phyloP scores from a whole-genome alignment of 2,113 vertebrate genomes.

The Cervus canadensis region DNA sequence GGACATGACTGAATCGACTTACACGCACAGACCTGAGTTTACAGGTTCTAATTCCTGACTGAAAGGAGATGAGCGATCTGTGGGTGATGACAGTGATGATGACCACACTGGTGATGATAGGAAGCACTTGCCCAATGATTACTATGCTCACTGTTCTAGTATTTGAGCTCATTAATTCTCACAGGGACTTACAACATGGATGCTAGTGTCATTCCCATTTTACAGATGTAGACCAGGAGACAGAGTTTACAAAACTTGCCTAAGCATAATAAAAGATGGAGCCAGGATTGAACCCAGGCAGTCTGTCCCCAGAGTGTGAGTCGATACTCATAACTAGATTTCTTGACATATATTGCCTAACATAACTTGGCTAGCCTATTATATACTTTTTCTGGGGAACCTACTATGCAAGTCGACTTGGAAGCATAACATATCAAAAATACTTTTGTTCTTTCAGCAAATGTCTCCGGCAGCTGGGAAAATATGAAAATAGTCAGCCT shows the following conservation, averaged over 20 bases:
- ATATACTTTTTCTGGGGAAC: constrained; percentile 38
- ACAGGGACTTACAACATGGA: background rate
- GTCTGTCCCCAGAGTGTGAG: background rate
- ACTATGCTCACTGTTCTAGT: background rate
- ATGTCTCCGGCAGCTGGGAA: constrained; percentile 47
- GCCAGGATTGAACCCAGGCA: background rate
- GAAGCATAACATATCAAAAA: constrained; percentile 27
- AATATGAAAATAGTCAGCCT: constrained; percentile 25
- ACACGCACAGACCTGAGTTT: background rate
- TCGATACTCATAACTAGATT: background rate
- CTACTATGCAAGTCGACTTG: background rate
- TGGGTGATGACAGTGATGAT: background rate
- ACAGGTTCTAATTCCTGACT: background rate
- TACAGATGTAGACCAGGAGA: background rate
- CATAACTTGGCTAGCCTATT: background rate
- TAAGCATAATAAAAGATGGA: background rate
- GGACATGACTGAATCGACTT: background rate
- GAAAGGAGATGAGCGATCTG: background rate
- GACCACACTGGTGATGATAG: background rate
- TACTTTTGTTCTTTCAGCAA: constrained; percentile 42
- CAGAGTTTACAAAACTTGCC: background rate
- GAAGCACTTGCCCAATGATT: background rate
- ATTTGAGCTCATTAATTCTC: background rate
- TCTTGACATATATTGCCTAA: background rate
- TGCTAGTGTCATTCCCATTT: background rate